Conservation (phyloP, 2,888 invertebrate genomes). For the Tachina fera region DNA sequence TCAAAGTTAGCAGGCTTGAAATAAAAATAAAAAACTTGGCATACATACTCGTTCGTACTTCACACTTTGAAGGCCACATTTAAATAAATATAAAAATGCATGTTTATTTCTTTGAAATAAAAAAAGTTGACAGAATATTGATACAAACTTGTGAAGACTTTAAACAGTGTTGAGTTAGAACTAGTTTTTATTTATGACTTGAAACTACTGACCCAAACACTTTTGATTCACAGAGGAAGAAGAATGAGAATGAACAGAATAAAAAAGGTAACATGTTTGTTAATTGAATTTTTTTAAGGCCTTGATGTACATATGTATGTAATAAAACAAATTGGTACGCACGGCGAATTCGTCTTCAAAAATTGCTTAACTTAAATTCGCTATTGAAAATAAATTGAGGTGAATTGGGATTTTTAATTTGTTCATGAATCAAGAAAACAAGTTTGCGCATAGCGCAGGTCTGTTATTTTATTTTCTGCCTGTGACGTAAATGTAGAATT, state of each 20-base stretch:
- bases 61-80: slow-evolving; percentile 58
- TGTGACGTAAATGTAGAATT: no score
- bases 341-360: no score
- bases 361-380: no score
- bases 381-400: no score
- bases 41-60: slow-evolving; percentile 25
- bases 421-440: no score
- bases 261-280: slow-evolving; percentile 17
- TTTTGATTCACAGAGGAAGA: neutral
- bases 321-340: no score
- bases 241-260: neutral
- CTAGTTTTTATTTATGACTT: slow-evolving; percentile 62
- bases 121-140: slow-evolving; percentile 23
- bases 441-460: no score
- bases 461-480: no score
- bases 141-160: slow-evolving; percentile 19
- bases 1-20: slow-evolving; percentile 55
- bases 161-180: slow-evolving; percentile 57
- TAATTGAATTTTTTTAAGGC: neutral
- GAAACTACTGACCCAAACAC: slow-evolving; percentile 62
- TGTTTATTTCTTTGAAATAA: slow-evolving; percentile 1
- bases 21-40: slow-evolving; percentile 37
- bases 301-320: no score
- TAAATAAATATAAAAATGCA: slow-evolving; percentile 14
- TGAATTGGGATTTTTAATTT: no score